These are phyloP conservation scores for Dendrocincla fuliginosa DNA, from an alignment of 2,797 vertebrate species.

Conservation along the genomic window DNA sequence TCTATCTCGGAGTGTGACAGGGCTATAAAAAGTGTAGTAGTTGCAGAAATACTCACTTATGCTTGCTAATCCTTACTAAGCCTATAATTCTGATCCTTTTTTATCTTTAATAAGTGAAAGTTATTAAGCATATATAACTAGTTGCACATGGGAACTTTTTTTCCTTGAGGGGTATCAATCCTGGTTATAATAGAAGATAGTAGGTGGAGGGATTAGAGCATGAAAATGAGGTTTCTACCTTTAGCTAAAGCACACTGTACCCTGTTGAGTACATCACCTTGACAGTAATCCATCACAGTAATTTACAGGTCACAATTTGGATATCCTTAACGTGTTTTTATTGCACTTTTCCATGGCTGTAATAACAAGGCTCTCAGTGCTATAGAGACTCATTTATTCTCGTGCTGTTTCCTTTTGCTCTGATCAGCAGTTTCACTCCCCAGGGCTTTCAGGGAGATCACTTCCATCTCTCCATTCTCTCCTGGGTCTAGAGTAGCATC, in stretches of 20 bases:
- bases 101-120: slow-evolving; percentile 58
- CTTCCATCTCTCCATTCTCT: neutral
- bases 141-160: slow-evolving; percentile 45
- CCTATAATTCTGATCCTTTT: slow-evolving; percentile 64
- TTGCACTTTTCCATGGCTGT: neutral
- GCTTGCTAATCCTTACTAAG: slow-evolving; percentile 60
- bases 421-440: neutral
- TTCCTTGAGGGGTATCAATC: slow-evolving; percentile 41
- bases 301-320: slow-evolving; percentile 34
- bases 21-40: slow-evolving; percentile 66
- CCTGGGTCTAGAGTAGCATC: neutral
- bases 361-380: neutral
- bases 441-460: neutral
- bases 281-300: slow-evolving; percentile 37
- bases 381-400: neutral
- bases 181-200: slow-evolving; percentile 45
- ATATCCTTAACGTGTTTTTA: neutral
- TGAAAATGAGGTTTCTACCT: slow-evolving; percentile 53
- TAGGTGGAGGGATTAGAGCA: slow-evolving; percentile 49
- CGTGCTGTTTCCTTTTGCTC: neutral
- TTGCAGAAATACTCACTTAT: slow-evolving; percentile 48
- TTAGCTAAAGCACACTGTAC: slow-evolving; percentile 40
- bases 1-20: slow-evolving; percentile 49
- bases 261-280: slow-evolving; percentile 15
- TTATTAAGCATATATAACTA: slow-evolving; percentile 63